These are phyloP conservation scores for Larimichthys crocea DNA, from an alignment of 2,113 vertebrate species.

Conservation along the genomic window DNA sequence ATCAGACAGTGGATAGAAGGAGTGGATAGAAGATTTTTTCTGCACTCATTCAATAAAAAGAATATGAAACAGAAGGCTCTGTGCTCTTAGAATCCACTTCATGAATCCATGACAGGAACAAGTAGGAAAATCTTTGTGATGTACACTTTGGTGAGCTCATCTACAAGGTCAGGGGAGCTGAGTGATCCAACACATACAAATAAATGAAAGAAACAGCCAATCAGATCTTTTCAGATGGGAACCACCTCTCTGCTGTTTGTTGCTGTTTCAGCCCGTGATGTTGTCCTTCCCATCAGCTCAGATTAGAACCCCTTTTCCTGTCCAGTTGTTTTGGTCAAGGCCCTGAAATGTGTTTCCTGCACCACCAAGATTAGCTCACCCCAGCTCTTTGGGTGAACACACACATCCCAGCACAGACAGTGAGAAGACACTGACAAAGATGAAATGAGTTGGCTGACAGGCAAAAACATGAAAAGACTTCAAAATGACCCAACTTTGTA, in stretches of 20 bases:
- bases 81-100: neutral
- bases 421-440: neutral
- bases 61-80: too few species aligned
- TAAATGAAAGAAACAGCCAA: slow-evolving; percentile 16
- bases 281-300: slow-evolving; percentile 48
- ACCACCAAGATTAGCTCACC: slow-evolving; percentile 69
- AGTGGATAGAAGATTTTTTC: too few species aligned
- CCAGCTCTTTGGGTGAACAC: slow-evolving; percentile 12
- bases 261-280: slow-evolving; percentile 9
- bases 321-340: slow-evolving; percentile 64
- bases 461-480: neutral
- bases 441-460: neutral
- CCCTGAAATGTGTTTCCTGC: slow-evolving; percentile 79
- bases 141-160: neutral
- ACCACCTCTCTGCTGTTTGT: slow-evolving; percentile 30
- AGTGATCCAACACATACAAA: neutral
- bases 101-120: neutral
- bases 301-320: slow-evolving; percentile 59
- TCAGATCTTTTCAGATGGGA: neutral
- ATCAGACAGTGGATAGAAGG: too few species aligned
- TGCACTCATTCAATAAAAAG: too few species aligned
- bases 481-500: slow-evolving; percentile 10
- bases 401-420: neutral
- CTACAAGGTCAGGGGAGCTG: neutral
- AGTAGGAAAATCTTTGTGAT: neutral